These are phyloP conservation scores for Drosophila rellima DNA, from an alignment of 2,888 invertebrate genomes.

Conservation along the genomic window DNA sequence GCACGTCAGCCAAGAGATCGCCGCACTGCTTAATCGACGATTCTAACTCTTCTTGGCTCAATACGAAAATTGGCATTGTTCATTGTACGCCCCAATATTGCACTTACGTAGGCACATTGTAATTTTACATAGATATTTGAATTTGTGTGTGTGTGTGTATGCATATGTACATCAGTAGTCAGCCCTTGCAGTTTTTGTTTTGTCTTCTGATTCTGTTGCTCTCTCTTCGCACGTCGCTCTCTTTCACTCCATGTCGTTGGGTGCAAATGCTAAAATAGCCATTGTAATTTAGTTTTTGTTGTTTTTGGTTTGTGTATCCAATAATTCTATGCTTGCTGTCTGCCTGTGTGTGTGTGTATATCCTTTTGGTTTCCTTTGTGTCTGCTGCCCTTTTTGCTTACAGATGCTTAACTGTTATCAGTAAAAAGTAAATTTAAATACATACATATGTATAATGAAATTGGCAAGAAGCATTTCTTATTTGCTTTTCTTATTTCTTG, in stretches of 20 bases:
- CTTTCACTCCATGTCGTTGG: constrained; percentile 33
- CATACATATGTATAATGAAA: neutral
- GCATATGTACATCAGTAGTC: constrained; percentile 9
- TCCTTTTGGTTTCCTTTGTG: constrained; percentile 25
- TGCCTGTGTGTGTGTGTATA: constrained; percentile 8
- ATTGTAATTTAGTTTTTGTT: constrained; percentile 42
- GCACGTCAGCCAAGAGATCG: constrained; percentile 35
- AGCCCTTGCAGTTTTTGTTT: constrained; percentile 67
- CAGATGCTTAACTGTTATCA: constrained; percentile 32
- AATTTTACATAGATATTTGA: neutral
- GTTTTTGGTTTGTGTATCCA: constrained; percentile 17
- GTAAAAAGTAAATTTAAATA: neutral
- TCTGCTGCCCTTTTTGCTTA: constrained; percentile 9
- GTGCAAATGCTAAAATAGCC: constrained; percentile 59
- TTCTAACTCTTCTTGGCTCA: constrained; percentile 36
- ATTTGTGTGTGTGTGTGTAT: constrained; percentile 3
- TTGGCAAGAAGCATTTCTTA: constrained; percentile 31
- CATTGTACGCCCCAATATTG: constrained; percentile 43
- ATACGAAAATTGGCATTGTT: constrained; percentile 21
- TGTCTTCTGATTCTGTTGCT: constrained; percentile 44
- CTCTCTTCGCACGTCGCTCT: constrained; percentile 12
- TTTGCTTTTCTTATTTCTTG: constrained; percentile 27
- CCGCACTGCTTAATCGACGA: constrained; percentile 5
- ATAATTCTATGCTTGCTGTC: neutral
- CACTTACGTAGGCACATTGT: constrained; percentile 51